Conservation (phyloP, 2,797 vertebrate genomes). For the Argentina silus region DNA sequence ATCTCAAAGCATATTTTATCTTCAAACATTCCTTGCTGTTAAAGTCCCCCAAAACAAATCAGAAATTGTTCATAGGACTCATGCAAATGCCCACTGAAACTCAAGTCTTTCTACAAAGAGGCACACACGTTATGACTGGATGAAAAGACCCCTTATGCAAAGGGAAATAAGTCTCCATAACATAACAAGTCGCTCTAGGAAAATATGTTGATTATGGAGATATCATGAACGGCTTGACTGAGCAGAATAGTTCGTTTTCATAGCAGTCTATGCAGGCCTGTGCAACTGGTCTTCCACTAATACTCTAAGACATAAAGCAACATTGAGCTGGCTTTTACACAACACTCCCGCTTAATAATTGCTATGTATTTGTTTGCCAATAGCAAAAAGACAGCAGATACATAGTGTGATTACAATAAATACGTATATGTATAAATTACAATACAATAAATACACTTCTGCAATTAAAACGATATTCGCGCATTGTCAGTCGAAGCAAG, state of each 20-base stretch:
- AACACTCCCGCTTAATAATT: too few relatives aligned
- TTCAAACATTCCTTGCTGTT: slow-evolving; percentile 75
- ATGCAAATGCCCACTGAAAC: slow-evolving; percentile 73
- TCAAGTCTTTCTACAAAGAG: slow-evolving; percentile 74
- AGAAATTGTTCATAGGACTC: slow-evolving; percentile 82
- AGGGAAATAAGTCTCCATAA: slow-evolving; percentile 77
- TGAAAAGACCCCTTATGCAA: slow-evolving; percentile 78
- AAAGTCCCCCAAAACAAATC: slow-evolving; percentile 81
- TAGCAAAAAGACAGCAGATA: too few relatives aligned
- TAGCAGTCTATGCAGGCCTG: slow-evolving; percentile 56
- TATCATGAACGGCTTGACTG: slow-evolving; percentile 63
- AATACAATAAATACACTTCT: too few relatives aligned
- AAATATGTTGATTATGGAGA: slow-evolving; percentile 74
- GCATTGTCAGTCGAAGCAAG: neutral
- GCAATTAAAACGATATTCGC: too few relatives aligned
- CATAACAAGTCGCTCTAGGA: slow-evolving; percentile 73
- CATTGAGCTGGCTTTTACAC: too few relatives aligned
- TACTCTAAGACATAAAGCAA: neutral
- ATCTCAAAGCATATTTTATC: slow-evolving; percentile 70
- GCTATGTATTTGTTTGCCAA: too few relatives aligned
- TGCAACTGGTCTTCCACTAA: slow-evolving; percentile 31
- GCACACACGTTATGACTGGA: slow-evolving; percentile 80
- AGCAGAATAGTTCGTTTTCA: slow-evolving; percentile 70
- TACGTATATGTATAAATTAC: too few relatives aligned
- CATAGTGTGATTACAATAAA: too few relatives aligned